Base-by-base conservation (phyloP, 2,888 invertebrate genomes). In the Dryococelus australis region DNA sequence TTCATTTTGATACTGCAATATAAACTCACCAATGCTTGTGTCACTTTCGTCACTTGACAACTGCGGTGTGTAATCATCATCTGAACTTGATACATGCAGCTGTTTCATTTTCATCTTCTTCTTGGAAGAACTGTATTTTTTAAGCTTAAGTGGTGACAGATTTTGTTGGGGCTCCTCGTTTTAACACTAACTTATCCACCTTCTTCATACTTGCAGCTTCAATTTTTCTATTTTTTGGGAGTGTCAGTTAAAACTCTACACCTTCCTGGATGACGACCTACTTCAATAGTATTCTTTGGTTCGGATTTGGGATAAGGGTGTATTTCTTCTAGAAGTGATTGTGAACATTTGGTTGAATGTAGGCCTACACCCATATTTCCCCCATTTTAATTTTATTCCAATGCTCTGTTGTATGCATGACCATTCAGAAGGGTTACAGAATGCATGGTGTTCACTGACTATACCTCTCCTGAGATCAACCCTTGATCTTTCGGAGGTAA, bases 21-120 rank as follows among this genome's bases (percentile, higher is more conserved):
- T 83, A 16, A 8, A n/a, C n/a, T n/a, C n/a, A n/a, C n/a, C n/a
- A n/a, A 83, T 83, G 27, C 83, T 83, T 83, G 83, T 83, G 10
- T 28, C 28, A 27, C 83, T 83, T 26, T 83, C 83, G 10, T 83
- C 83, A 43, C 10, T 83, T 26, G 83, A 83, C 26, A 27, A 27
- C 26, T 13, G 27, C 9, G 83, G 2, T 9, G 28, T 27, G 26
- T 83, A 83, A 24, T 27, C 43, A 28, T 81, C 83, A 83, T 27
- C 83, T 0, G 27, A 83, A 35, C 83, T 83, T 6, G 43, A 83
- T 28, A 35, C 83, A 27, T 26, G 83, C n/a, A 83, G 83, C 10
- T 2, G 28, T 83, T 83, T 83, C 16, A 2, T 83, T 83, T 83
- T 83, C 12, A 6, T 81, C 26, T 27, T 83, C 43, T 43, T 83